Conservation (phyloP, 2,113 vertebrate species). For the Monarcha castaneiventris region DNA sequence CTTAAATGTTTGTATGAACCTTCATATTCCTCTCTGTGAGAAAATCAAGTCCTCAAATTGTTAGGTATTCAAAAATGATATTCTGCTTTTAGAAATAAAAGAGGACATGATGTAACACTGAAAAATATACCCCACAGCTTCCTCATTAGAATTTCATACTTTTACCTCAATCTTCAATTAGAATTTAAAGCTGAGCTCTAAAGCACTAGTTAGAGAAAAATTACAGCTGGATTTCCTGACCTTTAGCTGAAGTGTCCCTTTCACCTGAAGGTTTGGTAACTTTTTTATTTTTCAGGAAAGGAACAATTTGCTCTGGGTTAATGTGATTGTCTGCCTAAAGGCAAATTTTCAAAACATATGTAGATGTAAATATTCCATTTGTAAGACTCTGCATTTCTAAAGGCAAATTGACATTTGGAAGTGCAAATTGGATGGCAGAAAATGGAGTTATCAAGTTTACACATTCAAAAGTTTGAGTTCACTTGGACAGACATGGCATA, state of each 20-base stretch:
- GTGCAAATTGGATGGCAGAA: neutral
- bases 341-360: neutral
- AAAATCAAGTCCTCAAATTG: neutral
- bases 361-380: slow-evolving; percentile 14
- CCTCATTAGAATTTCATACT: slow-evolving; percentile 25
- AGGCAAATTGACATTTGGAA: slow-evolving; percentile 16
- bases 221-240: slow-evolving; percentile 33
- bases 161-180: slow-evolving; percentile 42
- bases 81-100: neutral
- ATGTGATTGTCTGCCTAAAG: neutral
- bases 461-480: neutral
- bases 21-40: neutral
- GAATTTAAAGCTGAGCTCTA: slow-evolving; percentile 32
- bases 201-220: slow-evolving; percentile 25
- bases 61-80: neutral
- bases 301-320: slow-evolving; percentile 22
- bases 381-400: neutral
- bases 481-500: neutral
- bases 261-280: slow-evolving; percentile 3
- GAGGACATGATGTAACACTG: neutral
- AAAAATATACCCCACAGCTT: neutral
- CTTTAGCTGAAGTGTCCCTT: slow-evolving; percentile 26
- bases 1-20: neutral
- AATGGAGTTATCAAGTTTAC: neutral
- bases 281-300: neutral